These are phyloP conservation scores for Ranitomeya imitator DNA, from an alignment of 2,113 vertebrate species.

Conservation along the genomic window DNA sequence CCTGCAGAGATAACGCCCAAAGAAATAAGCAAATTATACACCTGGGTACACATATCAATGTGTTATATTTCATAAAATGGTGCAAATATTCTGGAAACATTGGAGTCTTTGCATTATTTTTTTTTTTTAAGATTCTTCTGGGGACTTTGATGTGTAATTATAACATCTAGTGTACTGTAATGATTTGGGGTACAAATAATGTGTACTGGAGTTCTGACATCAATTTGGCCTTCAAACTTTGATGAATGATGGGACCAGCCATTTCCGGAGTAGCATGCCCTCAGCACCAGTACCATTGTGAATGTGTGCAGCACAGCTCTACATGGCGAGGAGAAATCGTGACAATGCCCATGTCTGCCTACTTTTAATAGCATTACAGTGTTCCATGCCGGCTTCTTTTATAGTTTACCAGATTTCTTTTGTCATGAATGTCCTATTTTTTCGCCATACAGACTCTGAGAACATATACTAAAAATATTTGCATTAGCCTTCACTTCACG, in stretches of 20 bases:
- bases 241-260: neutral
- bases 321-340: neutral
- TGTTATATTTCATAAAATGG: neutral
- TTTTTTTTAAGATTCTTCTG: neutral
- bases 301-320: neutral
- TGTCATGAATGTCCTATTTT: neutral
- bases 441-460: no score
- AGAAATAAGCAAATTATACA: neutral
- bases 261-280: neutral
- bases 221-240: no score
- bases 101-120: neutral
- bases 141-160: neutral
- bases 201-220: no score
- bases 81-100: neutral
- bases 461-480: neutral
- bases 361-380: neutral
- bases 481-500: no score
- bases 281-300: neutral
- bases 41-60: neutral
- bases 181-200: neutral
- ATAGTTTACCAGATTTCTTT: neutral
- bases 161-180: neutral
- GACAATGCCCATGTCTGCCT: neutral
- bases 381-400: neutral
- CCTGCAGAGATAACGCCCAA: neutral